Conservation (phyloP, 2,888 invertebrate species). For the Eudasyphora cyanicolor region DNA sequence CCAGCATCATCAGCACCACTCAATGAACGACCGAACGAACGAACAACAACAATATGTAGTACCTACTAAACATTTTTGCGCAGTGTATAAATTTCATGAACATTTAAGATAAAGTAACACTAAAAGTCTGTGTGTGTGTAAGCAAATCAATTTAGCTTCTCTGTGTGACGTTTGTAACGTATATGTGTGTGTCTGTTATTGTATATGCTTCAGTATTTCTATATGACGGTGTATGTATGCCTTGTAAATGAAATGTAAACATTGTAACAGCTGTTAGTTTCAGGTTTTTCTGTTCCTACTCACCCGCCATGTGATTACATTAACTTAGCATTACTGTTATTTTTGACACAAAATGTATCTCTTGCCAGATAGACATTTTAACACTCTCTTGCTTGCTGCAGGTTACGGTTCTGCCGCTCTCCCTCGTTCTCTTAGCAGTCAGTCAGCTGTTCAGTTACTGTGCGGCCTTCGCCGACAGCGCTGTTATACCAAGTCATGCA, state of each 20-base stretch:
- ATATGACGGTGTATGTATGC: not conserved
- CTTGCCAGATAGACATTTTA: not conserved
- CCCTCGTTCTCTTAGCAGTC: not conserved
- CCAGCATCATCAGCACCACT: not conserved
- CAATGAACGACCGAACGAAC: not conserved
- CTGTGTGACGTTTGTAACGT: not conserved
- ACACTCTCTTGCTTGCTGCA: not conserved
- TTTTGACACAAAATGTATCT: conserved; percentile 22
- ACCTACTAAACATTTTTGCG: conserved; percentile 54
- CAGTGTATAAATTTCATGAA: conserved; percentile 55
- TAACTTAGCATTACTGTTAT: conserved; percentile 52
- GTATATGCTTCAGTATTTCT: not conserved
- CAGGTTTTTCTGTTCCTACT: not conserved
- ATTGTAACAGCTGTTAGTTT: conserved; percentile 32
- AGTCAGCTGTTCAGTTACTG: conserved; percentile 53
- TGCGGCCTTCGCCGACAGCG: conserved; percentile 4
- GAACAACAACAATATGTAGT: conserved; percentile 19
- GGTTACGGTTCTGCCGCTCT: too few species aligned
- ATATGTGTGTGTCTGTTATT: not conserved
- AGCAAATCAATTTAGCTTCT: conserved; percentile 23
- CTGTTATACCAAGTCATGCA: conserved; percentile 8
- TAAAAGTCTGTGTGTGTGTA: not conserved
- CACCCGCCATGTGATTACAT: not conserved
- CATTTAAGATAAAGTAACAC: conserved; percentile 2
- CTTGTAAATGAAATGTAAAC: conserved; percentile 37